Evolutionary conservation across 2,797 vertebrate genomes (phyloP), one percentile per base, ranked within the genome.

Genomic region (Chelmon rostratus): DNA sequence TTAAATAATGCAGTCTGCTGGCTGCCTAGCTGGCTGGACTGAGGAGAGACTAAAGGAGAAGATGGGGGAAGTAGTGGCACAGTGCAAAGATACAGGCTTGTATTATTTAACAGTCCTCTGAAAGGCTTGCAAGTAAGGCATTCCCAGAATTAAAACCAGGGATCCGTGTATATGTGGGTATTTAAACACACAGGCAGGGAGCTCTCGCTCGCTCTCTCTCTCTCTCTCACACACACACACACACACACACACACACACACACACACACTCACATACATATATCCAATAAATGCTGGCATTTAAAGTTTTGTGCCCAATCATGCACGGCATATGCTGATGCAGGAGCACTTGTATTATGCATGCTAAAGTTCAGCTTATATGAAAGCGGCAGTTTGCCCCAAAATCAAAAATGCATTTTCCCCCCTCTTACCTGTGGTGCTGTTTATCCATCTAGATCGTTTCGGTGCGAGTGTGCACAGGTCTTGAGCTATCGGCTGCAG

Each of bases 1-100:
- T 87, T 92, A 83, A 93, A 93, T 91, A 91, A 92, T 92, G 86
- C 82, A 91, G 86, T 49, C 54, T 65, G 69, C 72, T 49, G 73
- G 73, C 73, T 31, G 52, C 59, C 40, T 18, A 33, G 42, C 50
- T 35, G 46, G 49, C 81, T 68, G 87, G 83, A 78, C 80, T 49
- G 78, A 63, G 62, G 72, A 57, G 77, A 71, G 76, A 72, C 76
- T 58, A 49, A 68, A 59, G 71, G 54, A 70, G 65, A 11, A 46
- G 71, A 58, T 42, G 63, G 77, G 70, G 69, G 49, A 68, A 68
- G 52, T 49, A 58, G 75, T 19, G 37, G 52, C 79, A 25, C 81
- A 47, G 68, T 69, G 67, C 80, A 81, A 86, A 88, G 85, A 90
- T 88, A 85, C 73, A 46, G 31, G 62, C 76, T 46, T 92, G 5